Percentiles rank a stretch among this genome's conserved stretches.
Conservation (phyloP, 2,113 vertebrate species). For the Eulemur macaco region DNA sequence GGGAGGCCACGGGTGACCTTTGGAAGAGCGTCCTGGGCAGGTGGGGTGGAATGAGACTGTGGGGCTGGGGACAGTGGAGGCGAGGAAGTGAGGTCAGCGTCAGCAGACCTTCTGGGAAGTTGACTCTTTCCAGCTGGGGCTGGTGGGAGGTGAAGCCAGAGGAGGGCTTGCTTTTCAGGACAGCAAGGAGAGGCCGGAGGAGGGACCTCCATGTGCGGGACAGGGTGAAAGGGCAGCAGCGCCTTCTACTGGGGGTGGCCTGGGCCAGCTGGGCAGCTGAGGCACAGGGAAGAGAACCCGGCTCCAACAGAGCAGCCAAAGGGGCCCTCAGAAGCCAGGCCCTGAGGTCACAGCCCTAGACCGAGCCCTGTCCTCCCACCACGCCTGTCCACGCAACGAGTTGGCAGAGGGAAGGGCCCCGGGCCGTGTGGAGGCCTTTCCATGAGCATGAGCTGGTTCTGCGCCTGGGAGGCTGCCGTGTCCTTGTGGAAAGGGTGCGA, state of each 20-base stretch:
- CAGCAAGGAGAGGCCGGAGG: neutral
- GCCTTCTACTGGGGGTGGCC: no score
- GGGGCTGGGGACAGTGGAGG: neutral
- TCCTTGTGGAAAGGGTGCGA: neutral
- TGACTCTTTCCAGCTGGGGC: no score
- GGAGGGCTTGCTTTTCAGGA: neutral
- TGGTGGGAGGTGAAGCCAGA: neutral
- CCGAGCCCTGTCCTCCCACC: neutral
- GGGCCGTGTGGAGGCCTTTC: neutral
- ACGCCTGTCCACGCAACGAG: accelerated
- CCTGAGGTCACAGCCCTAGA: neutral
- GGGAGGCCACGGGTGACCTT: neutral
- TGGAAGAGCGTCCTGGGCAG: neutral
- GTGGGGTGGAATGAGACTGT: neutral
- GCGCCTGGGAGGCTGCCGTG: neutral
- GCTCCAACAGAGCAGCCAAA: no score
- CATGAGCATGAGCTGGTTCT: neutral
- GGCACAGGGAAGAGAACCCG: no score
- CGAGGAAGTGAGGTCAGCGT: neutral
- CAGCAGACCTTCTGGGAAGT: conserved; percentile 8
- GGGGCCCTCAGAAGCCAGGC: neutral
- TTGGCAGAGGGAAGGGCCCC: neutral
- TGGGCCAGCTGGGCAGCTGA: no score
- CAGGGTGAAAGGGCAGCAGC: neutral
- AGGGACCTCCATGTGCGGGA: neutral